These are phyloP conservation scores for Orchestes rusci DNA, from an alignment of 2,888 invertebrate species.

Conservation along the genomic window DNA sequence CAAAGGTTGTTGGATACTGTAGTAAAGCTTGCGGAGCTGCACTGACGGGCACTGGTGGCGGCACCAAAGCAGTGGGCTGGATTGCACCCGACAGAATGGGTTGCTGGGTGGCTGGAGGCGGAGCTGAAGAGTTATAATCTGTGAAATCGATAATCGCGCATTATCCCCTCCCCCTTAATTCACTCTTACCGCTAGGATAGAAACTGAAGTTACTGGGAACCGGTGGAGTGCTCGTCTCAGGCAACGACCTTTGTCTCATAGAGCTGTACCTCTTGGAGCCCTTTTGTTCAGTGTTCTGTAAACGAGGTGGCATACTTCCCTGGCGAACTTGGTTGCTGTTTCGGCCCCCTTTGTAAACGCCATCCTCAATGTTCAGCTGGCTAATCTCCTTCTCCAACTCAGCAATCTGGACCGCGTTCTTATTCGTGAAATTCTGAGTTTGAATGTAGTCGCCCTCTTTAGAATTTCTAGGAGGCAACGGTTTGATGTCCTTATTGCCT, in stretches of 20 bases:
- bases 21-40: conserved; percentile 32
- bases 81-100: conserved; percentile 28
- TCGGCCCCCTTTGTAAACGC: conserved; percentile 27
- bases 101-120: conserved; percentile 27
- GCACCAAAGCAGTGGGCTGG: conserved; percentile 14
- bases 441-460: conserved; percentile 31
- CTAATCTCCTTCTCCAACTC: conserved; percentile 38
- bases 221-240: conserved; percentile 45
- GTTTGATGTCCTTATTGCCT: conserved; percentile 32
- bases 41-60: conserved; percentile 36
- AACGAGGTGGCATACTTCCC: conserved; percentile 41
- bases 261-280: conserved; percentile 54
- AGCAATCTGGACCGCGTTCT: conserved; percentile 41
- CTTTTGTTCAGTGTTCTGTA: conserved; percentile 40
- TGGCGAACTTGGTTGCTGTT: conserved; percentile 28
- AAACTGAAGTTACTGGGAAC: conserved; percentile 31
- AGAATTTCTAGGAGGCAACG: conserved; percentile 18
- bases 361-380: conserved; percentile 35
- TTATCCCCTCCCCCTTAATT: too few species aligned
- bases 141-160: conserved; percentile 1
- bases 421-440: conserved; percentile 40
- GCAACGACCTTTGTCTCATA: conserved; percentile 51
- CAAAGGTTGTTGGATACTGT: conserved; percentile 28
- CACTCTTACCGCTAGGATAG: conserved; percentile 36
- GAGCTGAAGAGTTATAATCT: conserved; percentile 36